A percentile compares a stretch with the other conserved stretches of the same genome.
These are phyloP conservation scores for Neodiprion virginianus DNA, from an alignment of 1,140 invertebrate species.

Conservation along the genomic window DNA sequence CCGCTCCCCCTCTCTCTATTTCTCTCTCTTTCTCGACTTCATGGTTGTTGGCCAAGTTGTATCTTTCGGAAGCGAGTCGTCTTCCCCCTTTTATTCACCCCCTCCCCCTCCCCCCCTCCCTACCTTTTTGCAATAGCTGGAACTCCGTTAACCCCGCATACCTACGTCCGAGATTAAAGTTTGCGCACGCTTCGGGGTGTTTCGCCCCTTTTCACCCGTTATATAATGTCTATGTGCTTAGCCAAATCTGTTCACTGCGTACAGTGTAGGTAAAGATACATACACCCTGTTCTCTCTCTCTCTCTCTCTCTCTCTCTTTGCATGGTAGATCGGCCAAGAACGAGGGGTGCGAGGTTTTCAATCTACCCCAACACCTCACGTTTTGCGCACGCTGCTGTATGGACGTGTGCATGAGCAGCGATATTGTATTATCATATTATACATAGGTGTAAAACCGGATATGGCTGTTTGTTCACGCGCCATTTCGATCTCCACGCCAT, in stretches of 20 bases:
- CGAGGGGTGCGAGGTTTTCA: too few relatives aligned
- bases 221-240: not conserved
- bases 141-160: too few relatives aligned
- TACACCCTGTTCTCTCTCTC: conserved; percentile 13
- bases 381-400: too few relatives aligned
- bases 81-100: too few relatives aligned
- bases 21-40: not conserved
- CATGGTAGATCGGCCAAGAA: not conserved
- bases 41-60: conserved; percentile 14
- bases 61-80: conserved; percentile 6
- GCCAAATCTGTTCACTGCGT: not conserved
- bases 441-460: too few relatives aligned
- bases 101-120: not conserved
- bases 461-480: too few relatives aligned
- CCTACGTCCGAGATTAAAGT: not conserved
- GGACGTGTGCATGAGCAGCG: too few relatives aligned
- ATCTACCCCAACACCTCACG: too few relatives aligned
- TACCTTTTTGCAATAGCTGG: not conserved
- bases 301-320: conserved; percentile 7
- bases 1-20: not conserved
- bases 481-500: too few relatives aligned
- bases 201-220: conserved; percentile 14
- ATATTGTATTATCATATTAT: too few relatives aligned
- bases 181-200: not conserved
- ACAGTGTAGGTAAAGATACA: not conserved